Base-by-base conservation (phyloP, 2,797 vertebrate genomes). In the Garrulus glandarius region DNA sequence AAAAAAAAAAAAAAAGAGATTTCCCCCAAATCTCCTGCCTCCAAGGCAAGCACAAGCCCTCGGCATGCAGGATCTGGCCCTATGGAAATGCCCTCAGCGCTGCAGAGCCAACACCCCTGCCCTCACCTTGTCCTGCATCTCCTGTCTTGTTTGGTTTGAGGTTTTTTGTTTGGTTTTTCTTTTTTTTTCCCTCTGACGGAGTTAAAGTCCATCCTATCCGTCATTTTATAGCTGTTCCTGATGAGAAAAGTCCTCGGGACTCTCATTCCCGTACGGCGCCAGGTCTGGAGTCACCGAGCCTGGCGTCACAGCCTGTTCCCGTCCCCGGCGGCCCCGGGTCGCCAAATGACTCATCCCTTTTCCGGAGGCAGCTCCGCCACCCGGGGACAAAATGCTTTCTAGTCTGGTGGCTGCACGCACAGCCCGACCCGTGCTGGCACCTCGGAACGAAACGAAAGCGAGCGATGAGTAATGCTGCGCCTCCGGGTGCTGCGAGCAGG, bases 361-460 rank as follows among this genome's bases (percentile, higher is more conserved):
- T 49, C 76, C 20, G 7, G 61, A 90, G 68, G 49, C 91, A 49
- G 88, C 64, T 88, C 52, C 15, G 5, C 21, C 88, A 69, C 56
- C 67, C 41, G 19, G 9, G 32, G 16, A 82, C 72, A 13, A 8
- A 60, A 39, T 0, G 49, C 93, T 67, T 64, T 76, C 70, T 24
- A 11, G 46, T 36, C 91, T 46, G 83, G 57, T 57, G 75, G 39
- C 71, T 46, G 16, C 79, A 11, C 3, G 3, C 76, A 17, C 1
- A 2, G 68, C 59, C 87, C 92, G 9, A 4, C 13, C 12, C 80
- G 37, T 1, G 67, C 27, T 5, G 87, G 29, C 78, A 46, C 47
- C 59, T 5, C 29, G 50, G 80, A 4, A 37, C 6, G 4, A 6
- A 68, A 22, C 1, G 3, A 36, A 10, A 57, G 71, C 2, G 0